Conservation (phyloP, 2,797 vertebrate species). For the Sphenodon punctatus region DNA sequence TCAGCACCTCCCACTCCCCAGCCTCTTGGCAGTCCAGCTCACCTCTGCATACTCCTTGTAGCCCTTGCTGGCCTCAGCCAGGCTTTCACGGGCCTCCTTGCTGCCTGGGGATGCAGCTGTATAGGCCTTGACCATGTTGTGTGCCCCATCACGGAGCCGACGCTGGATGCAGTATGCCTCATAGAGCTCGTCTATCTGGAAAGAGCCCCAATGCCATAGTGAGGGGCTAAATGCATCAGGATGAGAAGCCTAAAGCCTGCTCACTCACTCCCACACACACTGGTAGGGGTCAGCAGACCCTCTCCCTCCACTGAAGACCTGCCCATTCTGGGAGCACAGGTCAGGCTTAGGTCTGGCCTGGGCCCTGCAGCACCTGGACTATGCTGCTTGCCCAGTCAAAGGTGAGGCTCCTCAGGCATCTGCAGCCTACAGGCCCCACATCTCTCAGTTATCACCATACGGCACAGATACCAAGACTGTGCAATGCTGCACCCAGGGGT, state of each 20-base stretch:
- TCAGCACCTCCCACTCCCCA: neutral
- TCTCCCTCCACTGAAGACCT: no score
- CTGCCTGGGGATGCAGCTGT: conserved; percentile 83
- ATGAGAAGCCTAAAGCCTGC: neutral
- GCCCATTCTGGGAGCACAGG: no score
- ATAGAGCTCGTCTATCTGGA: conserved; percentile 93
- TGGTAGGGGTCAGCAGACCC: no score
- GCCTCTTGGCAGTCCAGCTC: conserved; percentile 13
- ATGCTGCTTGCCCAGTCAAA: no score
- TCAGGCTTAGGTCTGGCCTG: no score
- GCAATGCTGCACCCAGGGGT: no score
- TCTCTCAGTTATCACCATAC: no score
- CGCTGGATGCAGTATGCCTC: conserved; percentile 94
- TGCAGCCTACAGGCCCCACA: no score
- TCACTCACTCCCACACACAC: no score
- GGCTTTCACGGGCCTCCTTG: conserved; percentile 91
- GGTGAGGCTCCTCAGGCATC: no score
- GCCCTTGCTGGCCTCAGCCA: conserved; percentile 91
- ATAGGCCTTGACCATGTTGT: conserved; percentile 95
- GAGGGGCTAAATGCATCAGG: neutral
- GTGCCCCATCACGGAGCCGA: conserved; percentile 90
- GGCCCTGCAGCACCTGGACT: no score
- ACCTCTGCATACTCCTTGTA: conserved; percentile 97
- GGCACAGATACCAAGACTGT: no score
- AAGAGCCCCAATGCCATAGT: rapidly evolving